phyloP scores from a whole-genome alignment of 2,113 vertebrate genomes.

The Syngnathus typhle region DNA sequence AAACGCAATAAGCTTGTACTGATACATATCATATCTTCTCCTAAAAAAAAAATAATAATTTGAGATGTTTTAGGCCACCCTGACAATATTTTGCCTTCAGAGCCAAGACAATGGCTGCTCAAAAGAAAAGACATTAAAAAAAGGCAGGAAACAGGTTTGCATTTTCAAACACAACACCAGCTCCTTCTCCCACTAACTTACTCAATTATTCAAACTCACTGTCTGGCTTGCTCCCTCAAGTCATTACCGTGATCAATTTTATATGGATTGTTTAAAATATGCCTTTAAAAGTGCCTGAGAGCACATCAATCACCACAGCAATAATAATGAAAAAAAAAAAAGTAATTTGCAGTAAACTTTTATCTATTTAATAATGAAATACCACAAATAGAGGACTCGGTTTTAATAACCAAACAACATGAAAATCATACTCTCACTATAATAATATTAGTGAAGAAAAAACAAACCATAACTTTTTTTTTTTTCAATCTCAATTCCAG shows the following conservation, averaged over 20 bases:
- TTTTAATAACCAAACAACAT: neutral
- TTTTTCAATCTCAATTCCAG: too few species aligned
- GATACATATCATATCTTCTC: too few species aligned
- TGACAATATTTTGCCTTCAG: too few species aligned
- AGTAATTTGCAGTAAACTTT: neutral
- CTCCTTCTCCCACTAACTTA: neutral
- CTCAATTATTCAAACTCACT: neutral
- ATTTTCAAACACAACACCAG: neutral
- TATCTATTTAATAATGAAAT: neutral
- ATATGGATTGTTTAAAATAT: neutral
- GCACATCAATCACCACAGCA: neutral
- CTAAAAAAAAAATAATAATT: too few species aligned
- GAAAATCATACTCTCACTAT: neutral
- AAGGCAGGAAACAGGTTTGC: too few species aligned
- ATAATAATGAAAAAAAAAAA: neutral
- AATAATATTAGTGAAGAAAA: too few species aligned
- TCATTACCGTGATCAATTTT: slow-evolving; percentile 1
- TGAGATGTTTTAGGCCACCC: too few species aligned
- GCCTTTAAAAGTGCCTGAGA: neutral
- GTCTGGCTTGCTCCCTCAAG: neutral
- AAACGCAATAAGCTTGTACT: too few species aligned
- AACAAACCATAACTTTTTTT: too few species aligned
- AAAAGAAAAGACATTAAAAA: neutral
- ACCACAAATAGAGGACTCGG: neutral
- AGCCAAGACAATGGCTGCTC: neutral